Percentiles rank a stretch among this genome's conserved stretches.
Evolutionary conservation across 1,140 invertebrate genomes (phyloP).

Genomic region (Temnothorax longispinosus): DNA sequence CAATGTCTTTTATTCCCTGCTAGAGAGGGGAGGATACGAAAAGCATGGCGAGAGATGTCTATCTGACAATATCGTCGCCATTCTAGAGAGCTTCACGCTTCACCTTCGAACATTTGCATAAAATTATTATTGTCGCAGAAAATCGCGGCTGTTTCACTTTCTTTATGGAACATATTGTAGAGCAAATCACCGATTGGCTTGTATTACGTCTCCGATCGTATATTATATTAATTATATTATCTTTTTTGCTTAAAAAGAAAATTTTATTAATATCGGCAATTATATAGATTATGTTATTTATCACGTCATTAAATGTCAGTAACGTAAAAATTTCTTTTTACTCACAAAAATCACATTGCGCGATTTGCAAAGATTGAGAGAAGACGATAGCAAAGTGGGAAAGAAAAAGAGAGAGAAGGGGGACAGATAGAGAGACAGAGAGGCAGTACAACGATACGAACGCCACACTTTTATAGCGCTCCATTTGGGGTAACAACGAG

Average conservation of each 20-base stretch:
- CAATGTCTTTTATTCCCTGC: slow-evolving; percentile 46
- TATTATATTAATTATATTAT: not conserved
- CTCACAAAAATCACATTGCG: not conserved
- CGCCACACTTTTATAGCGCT: slow-evolving; percentile 84
- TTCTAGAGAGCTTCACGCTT: slow-evolving; percentile 50
- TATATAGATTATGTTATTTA: not conserved
- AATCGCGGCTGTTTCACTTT: slow-evolving; percentile 75
- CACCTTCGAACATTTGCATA: slow-evolving; percentile 80
- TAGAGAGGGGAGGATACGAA: slow-evolving; percentile 45
- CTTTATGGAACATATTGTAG: slow-evolving; percentile 37
- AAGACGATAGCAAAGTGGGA: slow-evolving; percentile 22
- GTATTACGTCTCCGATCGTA: not conserved
- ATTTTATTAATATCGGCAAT: not conserved
- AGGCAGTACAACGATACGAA: slow-evolving; percentile 62
- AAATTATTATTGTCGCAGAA: slow-evolving; percentile 82
- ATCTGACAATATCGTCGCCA: slow-evolving; percentile 59
- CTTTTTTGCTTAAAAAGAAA: not conserved
- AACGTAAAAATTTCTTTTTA: not conserved
- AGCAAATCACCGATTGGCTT: not conserved
- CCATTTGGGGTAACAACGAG: slow-evolving; percentile 86
- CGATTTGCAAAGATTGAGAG: not conserved
- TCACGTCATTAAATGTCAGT: not conserved
- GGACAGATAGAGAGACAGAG: slow-evolving; percentile 21
- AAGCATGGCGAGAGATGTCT: slow-evolving; percentile 24
- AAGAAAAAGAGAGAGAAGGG: slow-evolving; percentile 36